Evolutionary conservation across 2,888 invertebrate species (phyloP).

Genomic region (Harpagoxenus sublaevis): DNA sequence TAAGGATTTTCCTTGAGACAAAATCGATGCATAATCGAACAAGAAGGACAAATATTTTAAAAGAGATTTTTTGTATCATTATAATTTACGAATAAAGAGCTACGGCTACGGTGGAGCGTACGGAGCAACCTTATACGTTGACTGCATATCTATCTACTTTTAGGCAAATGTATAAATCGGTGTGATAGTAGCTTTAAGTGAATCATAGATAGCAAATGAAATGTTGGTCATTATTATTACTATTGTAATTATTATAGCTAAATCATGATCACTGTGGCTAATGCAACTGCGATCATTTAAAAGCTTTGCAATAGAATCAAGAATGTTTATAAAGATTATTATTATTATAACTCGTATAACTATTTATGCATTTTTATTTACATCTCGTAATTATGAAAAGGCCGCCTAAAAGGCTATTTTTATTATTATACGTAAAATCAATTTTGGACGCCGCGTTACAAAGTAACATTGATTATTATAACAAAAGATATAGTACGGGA

Average conservation of each 20-base stretch:
- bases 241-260: conserved; percentile 74
- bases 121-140: conserved; percentile 53
- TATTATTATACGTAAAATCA: background rate
- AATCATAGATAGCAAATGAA: conserved; percentile 81
- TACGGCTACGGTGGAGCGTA: conserved; percentile 1
- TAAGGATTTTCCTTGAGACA: background rate
- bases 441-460: background rate
- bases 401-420: conserved; percentile 15
- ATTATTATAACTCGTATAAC: conserved; percentile 53
- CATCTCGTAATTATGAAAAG: conserved; percentile 47
- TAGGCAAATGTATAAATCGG: conserved; percentile 85
- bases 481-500: background rate
- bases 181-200: conserved; percentile 86
- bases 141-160: conserved; percentile 77
- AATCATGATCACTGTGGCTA: conserved; percentile 60
- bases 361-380: conserved; percentile 75
- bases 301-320: conserved; percentile 68
- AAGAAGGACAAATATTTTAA: background rate
- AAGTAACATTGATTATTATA: conserved; percentile 24
- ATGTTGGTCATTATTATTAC: conserved; percentile 77
- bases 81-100: conserved; percentile 30
- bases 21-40: conserved; percentile 12
- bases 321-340: conserved; percentile 50
- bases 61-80: conserved; percentile 13
- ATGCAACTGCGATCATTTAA: conserved; percentile 60